phyloP scores from a whole-genome alignment of 1,140 invertebrate species.

The Drosophila dunni region DNA sequence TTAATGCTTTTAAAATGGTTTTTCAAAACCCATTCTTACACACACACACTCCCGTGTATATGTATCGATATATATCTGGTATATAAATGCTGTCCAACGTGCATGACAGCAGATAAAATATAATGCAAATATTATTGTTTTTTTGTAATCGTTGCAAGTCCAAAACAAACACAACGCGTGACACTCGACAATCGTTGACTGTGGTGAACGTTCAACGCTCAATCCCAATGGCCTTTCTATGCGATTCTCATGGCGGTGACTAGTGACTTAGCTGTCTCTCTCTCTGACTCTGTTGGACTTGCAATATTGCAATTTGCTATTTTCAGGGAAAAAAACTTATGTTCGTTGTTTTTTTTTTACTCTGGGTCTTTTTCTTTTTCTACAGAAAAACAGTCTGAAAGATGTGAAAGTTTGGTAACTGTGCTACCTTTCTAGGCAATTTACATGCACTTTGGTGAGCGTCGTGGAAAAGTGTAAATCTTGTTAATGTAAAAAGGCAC shows the following conservation, averaged over 20 bases:
- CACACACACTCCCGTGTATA: background rate
- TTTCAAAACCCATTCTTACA: constrained; percentile 55
- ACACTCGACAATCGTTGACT: constrained; percentile 19
- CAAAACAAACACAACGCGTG: constrained; percentile 38
- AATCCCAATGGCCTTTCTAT: constrained; percentile 20
- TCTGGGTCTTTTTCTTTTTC: background rate
- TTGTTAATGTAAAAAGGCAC: constrained; percentile 20
- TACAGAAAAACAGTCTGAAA: constrained; percentile 12
- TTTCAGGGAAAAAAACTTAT: constrained; percentile 11
- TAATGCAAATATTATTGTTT: constrained; percentile 56
- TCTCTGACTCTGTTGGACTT: constrained; percentile 7
- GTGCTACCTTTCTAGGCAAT: constrained; percentile 49
- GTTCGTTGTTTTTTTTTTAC: background rate
- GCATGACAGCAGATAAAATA: constrained; percentile 64
- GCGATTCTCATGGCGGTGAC: constrained; percentile 38
- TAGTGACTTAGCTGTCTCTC: constrained; percentile 14
- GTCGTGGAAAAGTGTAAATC: constrained; percentile 1
- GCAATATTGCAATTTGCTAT: constrained; percentile 29
- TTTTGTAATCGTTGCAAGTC: constrained; percentile 42
- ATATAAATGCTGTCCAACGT: constrained; percentile 53
- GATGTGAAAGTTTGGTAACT: constrained; percentile 40
- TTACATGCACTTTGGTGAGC: constrained; percentile 25
- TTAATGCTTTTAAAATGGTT: constrained; percentile 71
- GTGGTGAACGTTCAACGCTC: constrained; percentile 24
- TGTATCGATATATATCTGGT: constrained; percentile 12